phyloP scores from a whole-genome alignment of 2,113 vertebrate species.

The Coreoperca whiteheadi region DNA sequence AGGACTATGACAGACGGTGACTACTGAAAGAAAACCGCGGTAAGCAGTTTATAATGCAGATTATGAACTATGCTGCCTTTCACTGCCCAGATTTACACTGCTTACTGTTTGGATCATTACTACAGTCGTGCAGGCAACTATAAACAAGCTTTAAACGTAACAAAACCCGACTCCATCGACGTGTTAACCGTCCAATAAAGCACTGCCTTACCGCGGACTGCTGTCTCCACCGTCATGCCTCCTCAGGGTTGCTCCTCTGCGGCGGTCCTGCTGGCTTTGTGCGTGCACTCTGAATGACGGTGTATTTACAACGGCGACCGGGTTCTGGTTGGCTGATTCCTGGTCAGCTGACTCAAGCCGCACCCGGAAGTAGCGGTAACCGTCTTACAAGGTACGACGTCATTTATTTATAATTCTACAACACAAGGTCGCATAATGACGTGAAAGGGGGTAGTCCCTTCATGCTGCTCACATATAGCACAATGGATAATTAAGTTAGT shows the following conservation, averaged over 20 bases:
- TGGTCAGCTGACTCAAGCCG: conserved; percentile 64
- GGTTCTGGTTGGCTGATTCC: conserved; percentile 59
- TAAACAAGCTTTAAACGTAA: too few relatives aligned
- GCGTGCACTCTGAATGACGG: neutral
- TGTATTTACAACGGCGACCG: conserved; percentile 47
- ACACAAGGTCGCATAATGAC: too few relatives aligned
- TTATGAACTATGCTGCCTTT: too few relatives aligned
- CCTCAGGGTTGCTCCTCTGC: fast-evolving
- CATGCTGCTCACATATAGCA: too few relatives aligned
- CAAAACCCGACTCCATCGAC: neutral
- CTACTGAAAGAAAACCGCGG: neutral
- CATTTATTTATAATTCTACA: too few relatives aligned
- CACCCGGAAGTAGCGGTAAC: neutral
- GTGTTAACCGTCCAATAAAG: fast-evolving
- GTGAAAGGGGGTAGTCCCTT: too few relatives aligned
- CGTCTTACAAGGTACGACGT: too few relatives aligned
- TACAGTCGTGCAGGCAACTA: too few relatives aligned
- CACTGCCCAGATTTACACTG: neutral
- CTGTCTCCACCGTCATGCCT: conserved; percentile 32
- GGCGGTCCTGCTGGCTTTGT: too few relatives aligned
- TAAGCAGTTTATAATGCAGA: neutral
- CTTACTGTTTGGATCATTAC: neutral
- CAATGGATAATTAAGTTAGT: too few relatives aligned
- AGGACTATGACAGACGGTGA: too few relatives aligned
- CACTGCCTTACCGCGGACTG: conserved; percentile 40